These are phyloP conservation scores for Etia nguti DNA, from an alignment of 2,113 vertebrate genomes.

Conservation along the genomic window DNA sequence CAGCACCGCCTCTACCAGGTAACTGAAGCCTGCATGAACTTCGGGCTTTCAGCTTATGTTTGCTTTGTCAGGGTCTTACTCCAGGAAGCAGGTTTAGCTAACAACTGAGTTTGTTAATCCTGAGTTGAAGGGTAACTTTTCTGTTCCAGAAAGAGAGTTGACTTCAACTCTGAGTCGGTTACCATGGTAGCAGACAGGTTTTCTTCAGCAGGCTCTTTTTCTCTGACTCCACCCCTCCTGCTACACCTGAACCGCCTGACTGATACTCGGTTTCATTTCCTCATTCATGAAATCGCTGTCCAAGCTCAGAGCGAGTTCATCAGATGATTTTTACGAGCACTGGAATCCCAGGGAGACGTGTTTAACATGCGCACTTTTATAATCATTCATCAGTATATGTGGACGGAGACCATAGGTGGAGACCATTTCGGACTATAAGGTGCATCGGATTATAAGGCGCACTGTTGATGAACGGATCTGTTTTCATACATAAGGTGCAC, in stretches of 20 bases:
- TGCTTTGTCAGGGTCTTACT: background rate
- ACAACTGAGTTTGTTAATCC: background rate
- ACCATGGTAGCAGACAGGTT: background rate
- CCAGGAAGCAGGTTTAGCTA: background rate
- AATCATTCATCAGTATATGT: background rate
- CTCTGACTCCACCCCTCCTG: background rate
- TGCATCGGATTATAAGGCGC: no score
- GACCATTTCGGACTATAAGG: no score
- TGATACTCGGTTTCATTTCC: background rate
- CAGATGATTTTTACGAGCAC: background rate
- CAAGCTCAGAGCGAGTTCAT: background rate
- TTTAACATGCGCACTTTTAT: background rate
- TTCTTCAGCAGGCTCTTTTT: background rate
- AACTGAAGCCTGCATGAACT: background rate
- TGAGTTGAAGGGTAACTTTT: background rate
- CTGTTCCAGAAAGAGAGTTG: background rate
- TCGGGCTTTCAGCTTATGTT: background rate
- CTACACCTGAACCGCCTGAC: background rate
- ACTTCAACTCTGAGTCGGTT: background rate
- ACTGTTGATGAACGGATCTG: no score
- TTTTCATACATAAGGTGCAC: no score
- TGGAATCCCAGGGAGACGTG: background rate
- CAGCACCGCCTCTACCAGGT: constrained; percentile 87
- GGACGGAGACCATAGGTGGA: background rate
- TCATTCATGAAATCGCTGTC: background rate